A percentile compares a stretch with the other conserved stretches of the same genome.
Conservation (phyloP, 2,113 vertebrate species). For the Neolamprologus hecqui region DNA sequence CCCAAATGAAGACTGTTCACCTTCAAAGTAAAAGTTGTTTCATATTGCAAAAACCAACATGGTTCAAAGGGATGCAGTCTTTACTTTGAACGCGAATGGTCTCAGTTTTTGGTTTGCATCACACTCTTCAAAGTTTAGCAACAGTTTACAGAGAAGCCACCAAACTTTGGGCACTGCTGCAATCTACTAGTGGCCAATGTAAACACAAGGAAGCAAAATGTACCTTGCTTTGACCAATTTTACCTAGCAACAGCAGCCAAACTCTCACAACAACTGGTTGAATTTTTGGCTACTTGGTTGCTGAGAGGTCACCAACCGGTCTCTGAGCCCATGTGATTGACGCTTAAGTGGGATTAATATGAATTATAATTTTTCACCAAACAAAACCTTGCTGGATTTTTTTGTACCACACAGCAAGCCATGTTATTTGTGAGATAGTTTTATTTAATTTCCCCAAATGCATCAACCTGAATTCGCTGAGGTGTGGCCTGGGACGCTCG, state of each 20-base stretch:
- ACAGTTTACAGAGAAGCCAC: not conserved
- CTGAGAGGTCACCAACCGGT: not conserved
- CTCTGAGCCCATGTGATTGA: not conserved
- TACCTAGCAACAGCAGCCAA: not conserved
- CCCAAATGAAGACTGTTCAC: not conserved
- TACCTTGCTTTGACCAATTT: not conserved
- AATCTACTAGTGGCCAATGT: not conserved
- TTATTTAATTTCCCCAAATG: not conserved
- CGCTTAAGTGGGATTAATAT: not conserved
- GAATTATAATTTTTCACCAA: not conserved
- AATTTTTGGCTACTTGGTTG: not conserved
- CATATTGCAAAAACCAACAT: not conserved
- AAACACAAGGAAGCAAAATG: not conserved
- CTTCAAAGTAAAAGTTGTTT: not conserved
- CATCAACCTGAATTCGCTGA: not conserved
- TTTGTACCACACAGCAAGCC: not conserved
- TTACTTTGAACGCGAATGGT: not conserved
- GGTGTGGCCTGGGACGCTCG: not conserved
- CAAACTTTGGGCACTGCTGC: not conserved
- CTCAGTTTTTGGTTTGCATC: not conserved
- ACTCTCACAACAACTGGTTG: not conserved
- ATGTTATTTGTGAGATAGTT: not conserved
- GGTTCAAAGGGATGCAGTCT: not conserved
- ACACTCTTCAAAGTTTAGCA: not conserved
- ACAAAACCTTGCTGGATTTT: not conserved